Conservation (phyloP, 2,113 vertebrate genomes). For the Sprattus sprattus region DNA sequence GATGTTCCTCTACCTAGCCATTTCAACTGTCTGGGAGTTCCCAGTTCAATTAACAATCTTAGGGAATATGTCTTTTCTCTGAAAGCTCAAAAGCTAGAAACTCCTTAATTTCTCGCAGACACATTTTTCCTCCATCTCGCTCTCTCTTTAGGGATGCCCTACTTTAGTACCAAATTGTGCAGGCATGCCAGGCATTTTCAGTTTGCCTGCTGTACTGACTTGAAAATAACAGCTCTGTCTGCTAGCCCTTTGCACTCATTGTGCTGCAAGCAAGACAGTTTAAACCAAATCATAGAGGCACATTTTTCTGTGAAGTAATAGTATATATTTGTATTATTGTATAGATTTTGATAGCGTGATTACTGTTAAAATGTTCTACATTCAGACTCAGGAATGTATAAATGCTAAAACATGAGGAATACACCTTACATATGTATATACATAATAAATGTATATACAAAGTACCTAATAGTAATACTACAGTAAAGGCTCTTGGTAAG, state of each 20-base stretch:
- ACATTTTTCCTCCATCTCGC: background rate
- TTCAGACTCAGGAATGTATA: background rate
- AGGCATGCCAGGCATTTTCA: background rate
- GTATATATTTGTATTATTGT: background rate
- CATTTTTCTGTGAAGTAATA: background rate
- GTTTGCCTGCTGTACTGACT: background rate
- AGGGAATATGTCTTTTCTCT: background rate
- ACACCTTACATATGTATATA: background rate
- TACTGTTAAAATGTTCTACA: background rate
- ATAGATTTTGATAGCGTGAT: background rate
- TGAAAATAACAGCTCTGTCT: constrained; percentile 5
- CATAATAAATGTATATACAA: background rate
- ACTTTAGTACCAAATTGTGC: background rate
- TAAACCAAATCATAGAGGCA: background rate
- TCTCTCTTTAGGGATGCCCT: background rate
- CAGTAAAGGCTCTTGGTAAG: background rate
- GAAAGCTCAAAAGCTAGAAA: background rate
- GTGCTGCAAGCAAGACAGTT: background rate
- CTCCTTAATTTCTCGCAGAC: background rate
- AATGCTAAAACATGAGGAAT: background rate
- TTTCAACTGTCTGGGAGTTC: constrained; percentile 36
- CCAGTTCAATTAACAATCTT: background rate
- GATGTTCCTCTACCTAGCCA: background rate
- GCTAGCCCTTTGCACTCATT: background rate
- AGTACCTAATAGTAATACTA: background rate